These are phyloP conservation scores for Branchellion lobata DNA, from an alignment of 2,888 invertebrate species.

Conservation along the genomic window DNA sequence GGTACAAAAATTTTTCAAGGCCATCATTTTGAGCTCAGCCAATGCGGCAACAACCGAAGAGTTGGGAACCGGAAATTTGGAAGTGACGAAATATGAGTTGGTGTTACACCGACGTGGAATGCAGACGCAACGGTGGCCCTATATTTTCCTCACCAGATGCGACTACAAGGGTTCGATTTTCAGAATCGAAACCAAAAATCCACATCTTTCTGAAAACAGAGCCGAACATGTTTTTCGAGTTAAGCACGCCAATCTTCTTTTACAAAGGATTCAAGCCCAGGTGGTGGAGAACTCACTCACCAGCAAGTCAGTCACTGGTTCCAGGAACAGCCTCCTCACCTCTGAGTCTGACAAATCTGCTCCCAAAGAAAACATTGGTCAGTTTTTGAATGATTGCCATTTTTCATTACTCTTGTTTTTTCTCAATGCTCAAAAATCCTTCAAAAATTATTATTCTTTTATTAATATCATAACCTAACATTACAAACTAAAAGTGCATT, in stretches of 20 bases:
- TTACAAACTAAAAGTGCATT: no score
- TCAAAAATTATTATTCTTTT: no score
- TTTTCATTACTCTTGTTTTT: no score
- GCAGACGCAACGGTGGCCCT: constrained; percentile 35
- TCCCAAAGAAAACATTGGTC: neutral
- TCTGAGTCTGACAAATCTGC: neutral
- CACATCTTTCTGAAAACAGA: neutral
- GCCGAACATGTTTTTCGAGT: neutral
- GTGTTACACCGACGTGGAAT: constrained; percentile 31
- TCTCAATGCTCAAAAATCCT: no score
- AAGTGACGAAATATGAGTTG: constrained; percentile 34
- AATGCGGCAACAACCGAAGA: constrained; percentile 1
- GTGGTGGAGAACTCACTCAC: constrained; percentile 16
- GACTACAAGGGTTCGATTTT: neutral
- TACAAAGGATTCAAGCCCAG: constrained; percentile 8
- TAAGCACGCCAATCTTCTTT: constrained; percentile 15
- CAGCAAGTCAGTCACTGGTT: neutral
- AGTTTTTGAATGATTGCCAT: neutral
- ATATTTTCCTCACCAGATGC: neutral
- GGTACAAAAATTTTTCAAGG: constrained; percentile 33
- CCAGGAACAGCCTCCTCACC: neutral
- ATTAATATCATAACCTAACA: no score
- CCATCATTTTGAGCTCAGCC: neutral
- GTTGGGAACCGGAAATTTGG: constrained; percentile 32
- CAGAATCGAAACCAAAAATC: neutral